Evolutionary conservation across 2,888 invertebrate genomes (phyloP), one percentile per base, ranked within the genome.

Genomic region (Cerceris ruficornis): DNA sequence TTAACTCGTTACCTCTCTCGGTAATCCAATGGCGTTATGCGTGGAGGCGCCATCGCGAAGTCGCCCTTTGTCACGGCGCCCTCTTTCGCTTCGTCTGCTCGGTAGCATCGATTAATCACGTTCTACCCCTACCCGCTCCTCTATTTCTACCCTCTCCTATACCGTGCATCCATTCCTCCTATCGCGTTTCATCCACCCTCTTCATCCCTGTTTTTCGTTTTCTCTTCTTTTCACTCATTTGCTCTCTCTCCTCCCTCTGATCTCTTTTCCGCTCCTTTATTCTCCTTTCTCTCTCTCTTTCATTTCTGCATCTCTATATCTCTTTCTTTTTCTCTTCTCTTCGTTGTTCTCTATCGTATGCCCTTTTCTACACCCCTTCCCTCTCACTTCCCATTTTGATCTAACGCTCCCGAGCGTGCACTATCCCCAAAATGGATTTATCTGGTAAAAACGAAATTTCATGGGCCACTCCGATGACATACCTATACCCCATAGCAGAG

Each of bases 101-200:
- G 75, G 77, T 78, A 72, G 77, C 84, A 86, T 86, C 86, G 86
- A 86, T 86, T 86, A 86, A 86, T 86, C 85, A 84, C 81, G 76
- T 80, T 77, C 73, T 66, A 68, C 74, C 61, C 75, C 57, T 64
- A 39, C 39, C n/a, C 50, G 42, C 2, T 43, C 61, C 55, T 15
- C 17, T 60, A 17, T 49, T 65, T 52, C 64, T 59, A 28, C 55
- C 58, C 66, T 65, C 57, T 28, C 28, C 28, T 28, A 28, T 28
- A 28, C 28, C 59, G 55, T 14, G 15, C 61, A 46, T 60, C 55
- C 58, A 41, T 39, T 55, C 39, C 42, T 43, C 42, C 54, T 68
- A 55, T 61, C 67, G 74, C 67, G 57, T 67, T 59, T 43, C 64
- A 41, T 52, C 8, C 46, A n/a, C 42, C 65, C 76, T 61, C 68